Conservation (phyloP, 2,797 vertebrate species). For the Hylomyscus alleni region DNA sequence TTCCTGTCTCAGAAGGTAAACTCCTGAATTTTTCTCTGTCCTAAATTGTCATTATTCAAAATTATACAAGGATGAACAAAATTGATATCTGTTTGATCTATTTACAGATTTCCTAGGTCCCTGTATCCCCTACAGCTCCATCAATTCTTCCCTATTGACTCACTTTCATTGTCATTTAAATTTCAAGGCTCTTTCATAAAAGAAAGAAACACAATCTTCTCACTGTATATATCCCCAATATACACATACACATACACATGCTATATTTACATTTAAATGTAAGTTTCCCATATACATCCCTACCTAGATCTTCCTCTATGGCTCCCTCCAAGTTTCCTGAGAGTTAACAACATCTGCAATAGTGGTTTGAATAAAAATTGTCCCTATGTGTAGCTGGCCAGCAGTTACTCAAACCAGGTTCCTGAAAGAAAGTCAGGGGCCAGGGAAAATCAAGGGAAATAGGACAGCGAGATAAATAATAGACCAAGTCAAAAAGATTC, state of each 20-base stretch:
- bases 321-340: slow-evolving; percentile 33
- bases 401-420: too few relatives aligned
- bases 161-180: slow-evolving; percentile 32
- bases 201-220: background rate
- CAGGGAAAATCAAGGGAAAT: too few relatives aligned
- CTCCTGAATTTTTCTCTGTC: background rate
- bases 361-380: background rate
- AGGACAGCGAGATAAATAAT: too few relatives aligned
- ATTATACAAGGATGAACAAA: background rate
- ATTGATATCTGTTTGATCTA: background rate
- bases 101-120: background rate
- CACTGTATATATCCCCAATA: background rate
- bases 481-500: too few relatives aligned
- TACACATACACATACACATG: too few relatives aligned
- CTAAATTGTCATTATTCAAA: slow-evolving; percentile 9
- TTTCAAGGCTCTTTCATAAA: slow-evolving; percentile 56
- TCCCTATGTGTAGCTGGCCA: too few relatives aligned
- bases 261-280: background rate
- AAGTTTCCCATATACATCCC: background rate
- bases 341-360: background rate
- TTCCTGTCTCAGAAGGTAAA: background rate
- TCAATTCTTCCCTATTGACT: background rate
- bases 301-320: background rate
- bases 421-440: too few relatives aligned
- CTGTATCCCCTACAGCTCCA: background rate